Base-by-base conservation (phyloP, 2,797 vertebrate species). In the Cyclura pinguis region DNA sequence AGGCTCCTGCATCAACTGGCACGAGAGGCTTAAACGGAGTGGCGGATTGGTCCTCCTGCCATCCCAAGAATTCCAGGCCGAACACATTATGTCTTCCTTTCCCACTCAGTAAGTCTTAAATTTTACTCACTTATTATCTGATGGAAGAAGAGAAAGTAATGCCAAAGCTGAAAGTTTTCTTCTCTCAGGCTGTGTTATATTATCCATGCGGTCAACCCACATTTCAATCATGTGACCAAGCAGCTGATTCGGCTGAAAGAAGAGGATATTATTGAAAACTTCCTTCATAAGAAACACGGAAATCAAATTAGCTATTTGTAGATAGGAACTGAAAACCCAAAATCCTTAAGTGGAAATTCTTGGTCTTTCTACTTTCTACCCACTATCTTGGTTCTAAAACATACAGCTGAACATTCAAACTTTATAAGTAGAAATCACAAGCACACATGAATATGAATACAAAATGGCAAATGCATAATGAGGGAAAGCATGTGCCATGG, bases 151-250 rank as follows among this genome's bases (percentile, higher is more conserved):
- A 81, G 99, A 99, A 90, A 99, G 98, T 91, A 99, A 96, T 73
- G 99, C 98, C 95, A 99, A 97, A 22, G 99, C 98, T 42, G 99
- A 99, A 94, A 99, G 98, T 92, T 99, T 99, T 95, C 98, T 98
- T 95, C 99, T 98, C 96, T 99, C 99, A 27, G 99, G 99, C 95
- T 99, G 99, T 78, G 99, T 99, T 96, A 99, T 99, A 96, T 99
- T 99, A 97, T 99, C 99, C 98, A 99, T 98, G 85, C 98, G 98
- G 96, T 99, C 99, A 89, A 99, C 98, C 99, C 99, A 99, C 98
- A 99, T 99, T 97, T 99, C 99, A 95, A 99, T 98, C 96, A 99
- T 93, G 80, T 94, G 98, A 91, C 98, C 98, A 94, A 99, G 97
- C 94, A 99, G 97, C 92, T 98, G 98, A 92, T 98, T 98, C 94